phyloP scores from a whole-genome alignment of 2,113 vertebrate species.

The Ranitomeya imitator region DNA sequence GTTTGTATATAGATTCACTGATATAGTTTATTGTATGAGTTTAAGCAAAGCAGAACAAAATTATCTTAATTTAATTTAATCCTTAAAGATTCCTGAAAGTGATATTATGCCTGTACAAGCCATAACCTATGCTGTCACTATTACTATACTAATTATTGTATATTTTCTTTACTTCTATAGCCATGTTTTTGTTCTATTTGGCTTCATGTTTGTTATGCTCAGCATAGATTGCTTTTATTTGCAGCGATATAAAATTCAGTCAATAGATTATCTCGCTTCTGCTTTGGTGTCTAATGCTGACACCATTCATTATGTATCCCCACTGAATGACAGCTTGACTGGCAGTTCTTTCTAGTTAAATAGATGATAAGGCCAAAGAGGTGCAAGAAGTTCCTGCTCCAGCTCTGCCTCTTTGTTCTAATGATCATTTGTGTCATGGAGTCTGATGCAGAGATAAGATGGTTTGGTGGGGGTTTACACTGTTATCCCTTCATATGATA shows the following conservation, averaged over 20 bases:
- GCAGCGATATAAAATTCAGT: constrained; percentile 65
- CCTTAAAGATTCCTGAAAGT: neutral
- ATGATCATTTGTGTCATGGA: constrained; percentile 75
- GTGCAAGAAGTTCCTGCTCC: constrained; percentile 67
- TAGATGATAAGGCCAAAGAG: constrained; percentile 73
- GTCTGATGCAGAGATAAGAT: constrained; percentile 77
- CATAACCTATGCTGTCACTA: neutral
- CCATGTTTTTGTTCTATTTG: too few species aligned
- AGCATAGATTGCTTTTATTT: neutral
- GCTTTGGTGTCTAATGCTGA: constrained; percentile 73
- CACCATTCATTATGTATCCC: constrained; percentile 75
- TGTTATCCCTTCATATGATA: constrained; percentile 63
- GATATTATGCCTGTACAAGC: neutral
- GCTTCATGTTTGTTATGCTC: too few species aligned
- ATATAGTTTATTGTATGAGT: too few species aligned
- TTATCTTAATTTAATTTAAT: too few species aligned
- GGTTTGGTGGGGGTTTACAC: constrained; percentile 63
- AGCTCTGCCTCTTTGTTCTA: constrained; percentile 76
- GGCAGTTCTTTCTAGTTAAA: constrained; percentile 77
- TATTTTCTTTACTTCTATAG: neutral
- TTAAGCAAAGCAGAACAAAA: too few species aligned
- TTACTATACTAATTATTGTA: neutral
- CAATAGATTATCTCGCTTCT: constrained; percentile 74
- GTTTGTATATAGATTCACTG: too few species aligned
- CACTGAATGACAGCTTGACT: constrained; percentile 77